Percentiles rank a stretch among this genome's conserved stretches.
phyloP scores from a whole-genome alignment of 1,140 invertebrate genomes.

The Choristoneura fumiferana region DNA sequence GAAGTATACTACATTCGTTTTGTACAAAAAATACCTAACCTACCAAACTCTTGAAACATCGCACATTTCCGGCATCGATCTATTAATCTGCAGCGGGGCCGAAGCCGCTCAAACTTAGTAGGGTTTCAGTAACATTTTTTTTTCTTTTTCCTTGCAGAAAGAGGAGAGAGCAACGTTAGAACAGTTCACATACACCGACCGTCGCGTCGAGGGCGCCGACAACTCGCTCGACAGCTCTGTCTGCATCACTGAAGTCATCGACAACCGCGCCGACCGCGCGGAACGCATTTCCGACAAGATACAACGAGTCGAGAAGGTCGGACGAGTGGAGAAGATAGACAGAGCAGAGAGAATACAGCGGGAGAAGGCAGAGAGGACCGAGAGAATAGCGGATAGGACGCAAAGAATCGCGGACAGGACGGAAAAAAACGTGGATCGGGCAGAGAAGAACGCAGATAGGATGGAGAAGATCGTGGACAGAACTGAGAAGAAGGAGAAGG shows the following conservation, averaged over 20 bases:
- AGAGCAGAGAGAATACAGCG: neutral
- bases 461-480: constrained; percentile 31
- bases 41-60: too few species aligned
- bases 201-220: constrained; percentile 50
- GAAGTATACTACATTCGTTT: constrained; percentile 19
- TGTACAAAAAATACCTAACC: too few species aligned
- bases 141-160: constrained; percentile 37
- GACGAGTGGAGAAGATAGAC: constrained; percentile 17
- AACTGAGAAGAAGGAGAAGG: constrained; percentile 29
- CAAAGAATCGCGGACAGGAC: constrained; percentile 14
- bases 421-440: constrained; percentile 23
- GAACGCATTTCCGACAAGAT: constrained; percentile 10
- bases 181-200: constrained; percentile 64
- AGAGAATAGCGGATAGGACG: constrained; percentile 77
- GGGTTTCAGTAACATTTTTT: constrained; percentile 1
- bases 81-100: neutral
- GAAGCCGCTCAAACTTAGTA: neutral
- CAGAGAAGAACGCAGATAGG: constrained; percentile 41
- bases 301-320: constrained; percentile 35
- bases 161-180: constrained; percentile 61
- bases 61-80: too few species aligned
- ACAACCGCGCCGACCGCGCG: neutral
- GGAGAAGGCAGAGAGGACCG: constrained; percentile 36
- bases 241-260: constrained; percentile 29
- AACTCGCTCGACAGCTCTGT: constrained; percentile 33